Base-by-base conservation (phyloP, 2,888 invertebrate genomes). In the Rhyacophila evoluta region DNA sequence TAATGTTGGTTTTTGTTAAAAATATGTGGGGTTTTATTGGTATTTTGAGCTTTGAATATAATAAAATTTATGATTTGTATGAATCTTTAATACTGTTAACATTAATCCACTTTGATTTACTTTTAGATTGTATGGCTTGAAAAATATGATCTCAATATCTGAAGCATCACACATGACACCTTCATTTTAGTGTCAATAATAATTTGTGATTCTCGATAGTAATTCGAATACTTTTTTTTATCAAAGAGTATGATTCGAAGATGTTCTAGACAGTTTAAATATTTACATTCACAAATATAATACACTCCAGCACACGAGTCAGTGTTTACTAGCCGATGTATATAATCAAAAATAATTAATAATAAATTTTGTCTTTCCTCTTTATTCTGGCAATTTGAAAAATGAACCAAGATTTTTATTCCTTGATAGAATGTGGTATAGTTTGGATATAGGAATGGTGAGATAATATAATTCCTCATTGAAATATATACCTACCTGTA, bases 291-390 rank as follows among this genome's bases (percentile, higher is more conserved):
- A 25, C 55, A 55, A 55, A 55, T 19, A 55, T 3, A 10, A 55
- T 55, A 55, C 19, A 55, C 55, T 55, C 55, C 55, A 55, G 25
- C 55, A 10, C 55, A 55, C 55, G n/a, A 19, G 6, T 6, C 55
- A 55, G 55, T 55, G 55, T 55, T 41, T 55, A 55, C 25, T 55
- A 55, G 55, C 55, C 55, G 19, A 55, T 55, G 55, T 55, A 55
- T 55, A 38, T 55, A 55, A 19, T 55, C 55, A 55, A 55, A 55
- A 55, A 55, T 41, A 41, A 41, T 12, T 55, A 41, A 41, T 41
- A 55, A 55, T 33, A 33, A 33, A 33, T 33, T 33, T 41, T 41
- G 15, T 55, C 55, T 55, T 19, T 55, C 19, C n/a, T 19, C 41
- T n/a, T 19, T 25, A 55, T 19, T 12, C 55, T 55, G 55, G 55